These are phyloP conservation scores for Salminus brasiliensis DNA, from an alignment of 2,113 vertebrate species.

Conservation along the genomic window DNA sequence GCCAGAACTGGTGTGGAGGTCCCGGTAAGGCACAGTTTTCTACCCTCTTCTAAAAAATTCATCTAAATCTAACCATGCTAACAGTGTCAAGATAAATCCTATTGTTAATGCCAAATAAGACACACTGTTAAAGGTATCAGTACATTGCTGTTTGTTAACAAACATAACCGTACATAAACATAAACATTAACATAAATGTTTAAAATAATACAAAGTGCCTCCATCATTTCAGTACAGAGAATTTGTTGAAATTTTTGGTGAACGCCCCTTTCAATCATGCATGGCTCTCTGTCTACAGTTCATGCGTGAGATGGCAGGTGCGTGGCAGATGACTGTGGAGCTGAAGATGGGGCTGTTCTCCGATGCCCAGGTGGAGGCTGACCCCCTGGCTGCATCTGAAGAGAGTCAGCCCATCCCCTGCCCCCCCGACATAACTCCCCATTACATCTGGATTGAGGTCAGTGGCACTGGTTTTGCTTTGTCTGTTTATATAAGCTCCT, in stretches of 20 bases:
- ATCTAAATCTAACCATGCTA: background rate
- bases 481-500: background rate
- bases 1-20: slow-evolving; percentile 93
- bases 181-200: too few species aligned
- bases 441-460: slow-evolving; percentile 97
- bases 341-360: slow-evolving; percentile 95
- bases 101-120: too few species aligned
- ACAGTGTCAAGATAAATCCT: background rate
- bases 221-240: too few species aligned
- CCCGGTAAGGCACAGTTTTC: slow-evolving; percentile 77
- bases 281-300: slow-evolving; percentile 76
- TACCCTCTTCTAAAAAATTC: background rate
- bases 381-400: slow-evolving; percentile 94
- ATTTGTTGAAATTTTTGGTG: too few species aligned
- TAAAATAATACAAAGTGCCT: too few species aligned
- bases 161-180: background rate
- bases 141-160: background rate
- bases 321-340: slow-evolving; percentile 99
- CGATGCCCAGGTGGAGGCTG: slow-evolving; percentile 89
- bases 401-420: slow-evolving; percentile 92
- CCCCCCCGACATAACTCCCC: slow-evolving; percentile 90
- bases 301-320: slow-evolving; percentile 97
- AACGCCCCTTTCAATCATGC: background rate
- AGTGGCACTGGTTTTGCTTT: slow-evolving; percentile 33
- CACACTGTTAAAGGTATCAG: background rate